Conservation (phyloP, 2,113 vertebrate species). For the Triplophysa dalaica region DNA sequence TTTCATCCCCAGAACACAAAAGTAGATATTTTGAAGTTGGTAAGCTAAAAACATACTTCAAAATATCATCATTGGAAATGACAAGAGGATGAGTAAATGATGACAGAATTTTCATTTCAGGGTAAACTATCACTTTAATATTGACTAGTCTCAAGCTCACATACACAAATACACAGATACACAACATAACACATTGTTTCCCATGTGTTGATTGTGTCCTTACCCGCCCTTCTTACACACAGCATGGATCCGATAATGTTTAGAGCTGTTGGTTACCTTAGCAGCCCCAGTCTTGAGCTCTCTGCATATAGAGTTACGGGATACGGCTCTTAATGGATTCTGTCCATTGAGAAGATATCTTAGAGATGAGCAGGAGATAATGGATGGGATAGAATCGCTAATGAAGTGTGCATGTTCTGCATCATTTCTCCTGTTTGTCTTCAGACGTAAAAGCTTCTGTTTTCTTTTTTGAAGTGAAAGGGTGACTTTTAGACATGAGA, state of each 20-base stretch:
- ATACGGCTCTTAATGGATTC: slow-evolving; percentile 46
- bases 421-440: slow-evolving; percentile 24
- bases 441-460: slow-evolving; percentile 9
- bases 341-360: slow-evolving; percentile 39
- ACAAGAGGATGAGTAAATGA: too few relatives aligned
- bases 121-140: too few relatives aligned
- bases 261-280: slow-evolving; percentile 47
- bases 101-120: too few relatives aligned
- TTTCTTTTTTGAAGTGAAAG: not conserved
- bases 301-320: slow-evolving; percentile 45
- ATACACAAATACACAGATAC: not conserved
- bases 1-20: too few relatives aligned
- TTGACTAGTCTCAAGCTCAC: not conserved
- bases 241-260: slow-evolving; percentile 42
- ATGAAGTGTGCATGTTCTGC: slow-evolving; percentile 45
- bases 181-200: not conserved
- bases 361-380: slow-evolving; percentile 42
- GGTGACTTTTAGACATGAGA: not conserved
- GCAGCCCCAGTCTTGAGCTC: slow-evolving; percentile 36
- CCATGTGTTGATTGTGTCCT: not conserved
- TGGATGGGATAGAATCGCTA: slow-evolving; percentile 47
- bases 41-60: too few relatives aligned
- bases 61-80: too few relatives aligned
- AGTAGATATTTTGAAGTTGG: too few relatives aligned
- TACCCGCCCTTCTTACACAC: not conserved